Percentiles rank a stretch among this genome's conserved stretches.
Evolutionary conservation across 2,888 invertebrate genomes (phyloP).

Genomic region (Meganola albula): DNA sequence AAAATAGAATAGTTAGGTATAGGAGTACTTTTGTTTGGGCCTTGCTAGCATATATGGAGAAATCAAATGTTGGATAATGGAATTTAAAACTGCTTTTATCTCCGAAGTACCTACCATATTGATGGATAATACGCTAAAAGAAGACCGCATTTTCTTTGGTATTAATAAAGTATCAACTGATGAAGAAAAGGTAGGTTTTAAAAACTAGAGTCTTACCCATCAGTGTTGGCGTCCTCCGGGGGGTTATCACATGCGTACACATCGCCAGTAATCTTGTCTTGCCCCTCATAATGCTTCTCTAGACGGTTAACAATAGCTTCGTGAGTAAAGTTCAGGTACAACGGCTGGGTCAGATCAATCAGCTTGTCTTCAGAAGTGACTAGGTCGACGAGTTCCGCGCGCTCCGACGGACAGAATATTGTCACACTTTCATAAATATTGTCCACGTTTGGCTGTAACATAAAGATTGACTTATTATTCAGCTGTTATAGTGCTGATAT

Average conservation of each 20-base stretch:
- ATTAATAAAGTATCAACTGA: too few relatives aligned
- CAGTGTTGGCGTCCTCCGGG: constrained; percentile 76
- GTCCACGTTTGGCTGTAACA: constrained; percentile 84
- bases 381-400: constrained; percentile 83
- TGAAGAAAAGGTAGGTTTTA: too few relatives aligned
- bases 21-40: too few relatives aligned
- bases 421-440: constrained; percentile 89
- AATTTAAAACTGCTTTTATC: too few relatives aligned
- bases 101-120: too few relatives aligned
- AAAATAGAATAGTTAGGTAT: too few relatives aligned
- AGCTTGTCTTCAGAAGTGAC: constrained; percentile 86
- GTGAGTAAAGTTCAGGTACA: constrained; percentile 93
- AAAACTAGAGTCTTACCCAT: constrained; percentile 66
- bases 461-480: neutral
- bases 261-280: constrained; percentile 89
- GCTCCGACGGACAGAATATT: constrained; percentile 89
- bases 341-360: constrained; percentile 87
- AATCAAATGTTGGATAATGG: too few relatives aligned
- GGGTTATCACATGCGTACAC: constrained; percentile 85
- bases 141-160: too few relatives aligned
- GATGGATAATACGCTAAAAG: too few relatives aligned
- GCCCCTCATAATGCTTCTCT: constrained; percentile 80
- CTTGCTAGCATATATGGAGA: too few relatives aligned
- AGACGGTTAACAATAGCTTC: constrained; percentile 87
- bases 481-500: too few relatives aligned